phyloP scores from a whole-genome alignment of 2,797 vertebrate genomes.

The Scolopax rusticola region DNA sequence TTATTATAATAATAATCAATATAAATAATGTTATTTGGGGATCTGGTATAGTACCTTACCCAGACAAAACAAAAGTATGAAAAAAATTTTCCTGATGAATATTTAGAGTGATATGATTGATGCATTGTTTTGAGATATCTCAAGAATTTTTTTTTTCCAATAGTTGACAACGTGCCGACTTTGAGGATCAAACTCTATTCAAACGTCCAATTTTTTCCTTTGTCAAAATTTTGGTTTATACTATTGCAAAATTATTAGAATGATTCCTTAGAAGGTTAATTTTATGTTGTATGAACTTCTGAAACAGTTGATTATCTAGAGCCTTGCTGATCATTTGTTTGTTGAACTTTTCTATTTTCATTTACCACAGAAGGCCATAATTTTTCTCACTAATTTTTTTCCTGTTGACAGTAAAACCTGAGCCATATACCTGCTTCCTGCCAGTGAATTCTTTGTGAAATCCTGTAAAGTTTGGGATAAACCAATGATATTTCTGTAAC shows the following conservation, averaged over 20 bases:
- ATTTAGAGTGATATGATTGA: not conserved
- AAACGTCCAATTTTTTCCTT: not conserved
- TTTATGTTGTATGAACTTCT: not conserved
- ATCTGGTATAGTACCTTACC: not conserved
- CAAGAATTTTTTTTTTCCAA: not conserved
- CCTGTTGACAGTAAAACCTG: not conserved
- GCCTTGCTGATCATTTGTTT: not conserved
- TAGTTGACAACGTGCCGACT: not conserved
- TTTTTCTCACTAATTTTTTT: not conserved
- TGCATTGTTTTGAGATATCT: not conserved
- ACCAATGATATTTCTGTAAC: not conserved
- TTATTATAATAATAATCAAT: not conserved
- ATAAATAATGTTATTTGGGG: not conserved
- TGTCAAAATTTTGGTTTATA: not conserved
- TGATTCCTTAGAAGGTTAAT: accelerated
- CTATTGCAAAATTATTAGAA: not conserved
- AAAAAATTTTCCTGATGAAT: not conserved
- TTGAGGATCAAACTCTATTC: not conserved
- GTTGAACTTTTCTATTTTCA: not conserved
- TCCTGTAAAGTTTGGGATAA: not conserved
- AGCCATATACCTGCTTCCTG: not conserved
- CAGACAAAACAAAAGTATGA: not conserved
- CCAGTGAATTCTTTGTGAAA: not conserved
- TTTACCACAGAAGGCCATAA: accelerated
- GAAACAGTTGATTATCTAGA: not conserved